Percentiles rank a stretch among this genome's conserved stretches.
Conservation (phyloP, 2,113 vertebrate species). For the Hoplias malabaricus region DNA sequence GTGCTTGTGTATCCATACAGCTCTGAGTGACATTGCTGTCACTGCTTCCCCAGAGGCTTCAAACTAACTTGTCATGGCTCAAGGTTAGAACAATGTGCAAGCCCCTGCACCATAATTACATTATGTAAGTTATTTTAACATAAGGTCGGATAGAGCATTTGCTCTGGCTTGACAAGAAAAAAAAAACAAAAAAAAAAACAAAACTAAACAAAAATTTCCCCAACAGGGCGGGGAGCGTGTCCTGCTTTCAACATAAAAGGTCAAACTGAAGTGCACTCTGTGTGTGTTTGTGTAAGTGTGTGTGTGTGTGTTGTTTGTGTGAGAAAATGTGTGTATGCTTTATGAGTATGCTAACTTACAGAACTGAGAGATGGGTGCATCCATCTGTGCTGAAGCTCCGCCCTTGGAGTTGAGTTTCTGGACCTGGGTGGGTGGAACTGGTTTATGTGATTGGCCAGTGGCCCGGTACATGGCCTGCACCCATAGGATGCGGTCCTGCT, state of each 20-base stretch:
- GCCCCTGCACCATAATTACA: background rate
- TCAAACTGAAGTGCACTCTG: conserved; percentile 27
- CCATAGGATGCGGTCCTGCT: conserved; percentile 98
- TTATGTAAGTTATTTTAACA: background rate
- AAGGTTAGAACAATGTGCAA: background rate
- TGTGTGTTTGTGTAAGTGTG: conserved; percentile 16
- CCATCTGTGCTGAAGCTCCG: conserved; percentile 94
- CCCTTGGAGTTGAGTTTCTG: conserved; percentile 99
- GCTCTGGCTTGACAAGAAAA: background rate
- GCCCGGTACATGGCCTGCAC: conserved; percentile 99
- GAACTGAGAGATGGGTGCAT: conserved; percentile 99
- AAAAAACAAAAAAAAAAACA: too few species aligned
- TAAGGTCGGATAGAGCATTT: background rate
- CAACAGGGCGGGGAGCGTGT: background rate
- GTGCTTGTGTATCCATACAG: background rate
- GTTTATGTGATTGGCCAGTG: conserved; percentile 99
- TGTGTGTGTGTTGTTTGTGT: conserved; percentile 12
- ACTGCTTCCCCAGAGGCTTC: background rate
- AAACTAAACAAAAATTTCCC: too few species aligned
- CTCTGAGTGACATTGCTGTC: background rate
- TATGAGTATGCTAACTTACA: conserved; percentile 86
- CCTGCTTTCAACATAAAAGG: background rate
- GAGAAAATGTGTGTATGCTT: conserved; percentile 22
- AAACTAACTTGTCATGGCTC: background rate
- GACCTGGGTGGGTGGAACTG: conserved; percentile 97